phyloP scores from a whole-genome alignment of 2,113 vertebrate species.

The Alouatta palliata region DNA sequence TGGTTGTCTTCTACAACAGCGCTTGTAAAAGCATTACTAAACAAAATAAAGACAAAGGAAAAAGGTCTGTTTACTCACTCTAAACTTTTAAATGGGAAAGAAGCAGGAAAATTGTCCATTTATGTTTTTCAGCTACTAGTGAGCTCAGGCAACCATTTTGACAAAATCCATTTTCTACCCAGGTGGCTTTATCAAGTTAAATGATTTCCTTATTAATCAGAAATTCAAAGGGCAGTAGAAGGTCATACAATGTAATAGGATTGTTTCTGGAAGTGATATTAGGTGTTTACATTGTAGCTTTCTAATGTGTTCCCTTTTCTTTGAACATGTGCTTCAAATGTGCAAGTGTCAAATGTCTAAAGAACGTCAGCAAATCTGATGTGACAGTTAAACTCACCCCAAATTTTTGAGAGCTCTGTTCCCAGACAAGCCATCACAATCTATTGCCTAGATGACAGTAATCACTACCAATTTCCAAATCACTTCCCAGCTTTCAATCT shows the following conservation, averaged over 20 bases:
- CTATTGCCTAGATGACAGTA: background rate
- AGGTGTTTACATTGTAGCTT: background rate
- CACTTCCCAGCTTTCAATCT: background rate
- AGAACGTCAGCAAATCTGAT: background rate
- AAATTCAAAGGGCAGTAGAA: slow-evolving; percentile 15
- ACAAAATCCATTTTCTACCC: background rate
- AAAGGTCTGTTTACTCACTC: background rate
- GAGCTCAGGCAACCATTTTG: background rate
- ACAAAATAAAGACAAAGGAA: background rate
- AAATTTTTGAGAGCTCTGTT: background rate
- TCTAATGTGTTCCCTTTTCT: background rate
- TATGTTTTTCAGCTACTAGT: background rate
- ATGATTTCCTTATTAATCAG: background rate
- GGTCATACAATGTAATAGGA: background rate
- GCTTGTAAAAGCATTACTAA: background rate
- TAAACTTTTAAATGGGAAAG: background rate
- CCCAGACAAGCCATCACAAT: background rate
- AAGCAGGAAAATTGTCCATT: background rate
- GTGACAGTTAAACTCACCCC: background rate
- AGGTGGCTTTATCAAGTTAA: background rate
- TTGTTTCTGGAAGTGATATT: background rate
- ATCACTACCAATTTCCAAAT: background rate
- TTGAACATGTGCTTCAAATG: background rate
- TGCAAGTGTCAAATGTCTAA: background rate
- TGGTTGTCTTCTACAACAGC: background rate